phyloP scores from a whole-genome alignment of 1,140 invertebrate species.

The Procambarus virginalis region DNA sequence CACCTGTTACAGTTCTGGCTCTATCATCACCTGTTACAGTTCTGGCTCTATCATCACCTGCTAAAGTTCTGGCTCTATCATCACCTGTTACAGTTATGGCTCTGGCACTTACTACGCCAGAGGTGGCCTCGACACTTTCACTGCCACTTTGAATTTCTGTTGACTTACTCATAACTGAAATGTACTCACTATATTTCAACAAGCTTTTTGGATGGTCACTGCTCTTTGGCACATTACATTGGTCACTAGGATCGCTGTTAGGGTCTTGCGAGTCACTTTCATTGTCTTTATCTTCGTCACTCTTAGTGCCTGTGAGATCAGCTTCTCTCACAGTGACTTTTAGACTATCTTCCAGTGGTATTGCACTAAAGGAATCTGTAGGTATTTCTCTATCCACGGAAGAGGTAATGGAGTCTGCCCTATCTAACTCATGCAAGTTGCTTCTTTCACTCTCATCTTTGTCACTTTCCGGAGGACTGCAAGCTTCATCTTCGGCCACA shows the following conservation, averaged over 20 bases:
- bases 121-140: background rate
- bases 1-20: background rate
- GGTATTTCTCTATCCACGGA: constrained; percentile 35
- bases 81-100: background rate
- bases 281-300: background rate
- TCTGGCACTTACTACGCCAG: background rate
- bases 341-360: background rate
- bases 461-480: background rate
- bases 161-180: background rate
- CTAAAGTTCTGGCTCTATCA: background rate
- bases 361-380: constrained; percentile 3
- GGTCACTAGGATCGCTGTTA: background rate
- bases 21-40: background rate
- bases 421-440: constrained; percentile 11
- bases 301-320: background rate
- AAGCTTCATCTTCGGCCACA: background rate
- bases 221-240: background rate
- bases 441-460: background rate
- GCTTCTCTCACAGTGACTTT: constrained; percentile 30
- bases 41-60: background rate
- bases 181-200: too few relatives aligned
- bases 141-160: background rate
- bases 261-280: background rate
- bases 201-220: too few relatives aligned
- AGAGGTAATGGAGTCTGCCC: background rate